phyloP scores from a whole-genome alignment of 2,797 vertebrate genomes.

The Pseudomugil tenellus region DNA sequence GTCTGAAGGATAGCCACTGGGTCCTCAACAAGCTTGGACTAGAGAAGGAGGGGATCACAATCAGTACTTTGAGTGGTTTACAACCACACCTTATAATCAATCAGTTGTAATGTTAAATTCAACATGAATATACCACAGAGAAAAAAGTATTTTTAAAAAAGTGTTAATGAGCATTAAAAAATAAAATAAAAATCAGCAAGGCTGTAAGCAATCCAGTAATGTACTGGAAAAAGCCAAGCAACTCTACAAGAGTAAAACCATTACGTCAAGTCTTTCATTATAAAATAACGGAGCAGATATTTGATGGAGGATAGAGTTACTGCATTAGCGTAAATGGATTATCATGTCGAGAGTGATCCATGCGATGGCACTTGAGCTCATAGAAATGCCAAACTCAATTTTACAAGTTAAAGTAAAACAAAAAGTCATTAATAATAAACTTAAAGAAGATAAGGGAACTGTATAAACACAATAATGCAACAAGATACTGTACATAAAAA shows the following conservation, averaged over 20 bases:
- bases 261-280: constrained; percentile 18
- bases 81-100: constrained; percentile 9
- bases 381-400: constrained; percentile 14
- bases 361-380: constrained; percentile 25
- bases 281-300: constrained; percentile 31
- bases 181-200: constrained; percentile 4
- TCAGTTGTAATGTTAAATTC: not conserved
- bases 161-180: not conserved
- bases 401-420: not conserved
- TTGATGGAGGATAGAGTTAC: constrained; percentile 33
- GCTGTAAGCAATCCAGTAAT: not conserved
- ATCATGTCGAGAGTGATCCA: constrained; percentile 33
- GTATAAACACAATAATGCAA: not conserved
- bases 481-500: not conserved
- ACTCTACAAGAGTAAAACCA: constrained; percentile 4
- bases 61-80: constrained; percentile 10
- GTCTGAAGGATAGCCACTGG: constrained; percentile 82
- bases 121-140: not conserved
- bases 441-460: not conserved
- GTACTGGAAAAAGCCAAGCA: not conserved
- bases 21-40: constrained; percentile 80
- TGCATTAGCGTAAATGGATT: constrained; percentile 20
- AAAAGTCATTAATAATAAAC: not conserved
- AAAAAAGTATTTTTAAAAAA: not conserved
- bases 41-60: constrained; percentile 53